Conservation (phyloP, 2,888 invertebrate species). For the Meandrusa payeni region DNA sequence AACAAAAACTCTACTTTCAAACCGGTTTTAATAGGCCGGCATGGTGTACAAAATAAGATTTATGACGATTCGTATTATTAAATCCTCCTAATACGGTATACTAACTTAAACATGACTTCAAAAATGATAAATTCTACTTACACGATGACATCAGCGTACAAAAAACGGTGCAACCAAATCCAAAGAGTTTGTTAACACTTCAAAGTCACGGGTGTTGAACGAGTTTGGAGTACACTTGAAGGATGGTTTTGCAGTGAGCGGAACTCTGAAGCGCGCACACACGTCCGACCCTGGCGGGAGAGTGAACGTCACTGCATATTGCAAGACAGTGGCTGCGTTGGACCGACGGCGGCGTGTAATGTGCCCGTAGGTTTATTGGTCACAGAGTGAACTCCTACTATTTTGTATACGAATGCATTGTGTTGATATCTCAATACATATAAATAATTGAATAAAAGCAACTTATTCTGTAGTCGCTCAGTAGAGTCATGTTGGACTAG, state of each 20-base stretch:
- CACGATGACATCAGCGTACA: slow-evolving; percentile 16
- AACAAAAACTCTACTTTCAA: slow-evolving; percentile 68
- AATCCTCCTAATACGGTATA: background rate
- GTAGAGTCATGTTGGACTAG: too few species aligned
- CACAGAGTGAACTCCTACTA: too few species aligned
- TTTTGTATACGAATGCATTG: too few species aligned
- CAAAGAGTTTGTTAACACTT: slow-evolving; percentile 19
- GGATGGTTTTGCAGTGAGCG: slow-evolving; percentile 1
- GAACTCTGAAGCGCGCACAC: slow-evolving; percentile 29
- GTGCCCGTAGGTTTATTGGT: too few species aligned
- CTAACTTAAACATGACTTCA: background rate
- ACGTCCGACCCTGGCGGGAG: slow-evolving; percentile 52
- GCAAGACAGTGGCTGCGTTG: slow-evolving; percentile 14
- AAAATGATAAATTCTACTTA: slow-evolving; percentile 11
- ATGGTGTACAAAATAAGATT: slow-evolving; percentile 21
- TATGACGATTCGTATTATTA: slow-evolving; percentile 16
- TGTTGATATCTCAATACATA: too few species aligned
- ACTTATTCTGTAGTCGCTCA: too few species aligned
- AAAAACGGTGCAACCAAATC: slow-evolving; percentile 3
- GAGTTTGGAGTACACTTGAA: slow-evolving; percentile 3
- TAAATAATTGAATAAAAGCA: too few species aligned
- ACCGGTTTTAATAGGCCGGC: slow-evolving; percentile 55
- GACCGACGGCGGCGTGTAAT: background rate
- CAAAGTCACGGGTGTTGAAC: slow-evolving; percentile 18
- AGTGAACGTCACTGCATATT: slow-evolving; percentile 49